phyloP scores from a whole-genome alignment of 2,113 vertebrate genomes.

The Eira barbara region DNA sequence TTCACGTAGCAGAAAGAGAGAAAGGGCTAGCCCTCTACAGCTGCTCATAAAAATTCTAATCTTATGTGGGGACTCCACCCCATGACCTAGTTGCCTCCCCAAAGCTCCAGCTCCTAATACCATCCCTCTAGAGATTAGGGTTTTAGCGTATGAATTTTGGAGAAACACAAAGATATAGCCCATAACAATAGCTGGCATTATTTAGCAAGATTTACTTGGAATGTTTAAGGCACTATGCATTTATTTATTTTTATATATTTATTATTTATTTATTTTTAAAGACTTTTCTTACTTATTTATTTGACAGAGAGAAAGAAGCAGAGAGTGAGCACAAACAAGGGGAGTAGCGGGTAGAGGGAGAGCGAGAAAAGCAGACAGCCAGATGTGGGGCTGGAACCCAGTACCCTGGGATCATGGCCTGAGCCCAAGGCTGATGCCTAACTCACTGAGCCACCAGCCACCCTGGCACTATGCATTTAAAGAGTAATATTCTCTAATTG shows the following conservation, averaged over 20 bases:
- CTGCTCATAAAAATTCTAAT: not conserved
- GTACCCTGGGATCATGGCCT: too few relatives aligned
- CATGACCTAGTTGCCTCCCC: not conserved
- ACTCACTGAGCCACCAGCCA: too few relatives aligned
- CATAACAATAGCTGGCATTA: not conserved
- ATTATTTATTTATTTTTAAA: not conserved
- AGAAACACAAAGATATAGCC: not conserved
- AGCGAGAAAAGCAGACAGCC: too few relatives aligned
- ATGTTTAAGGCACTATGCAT: not conserved
- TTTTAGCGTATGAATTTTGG: not conserved
- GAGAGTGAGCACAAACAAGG: too few relatives aligned
- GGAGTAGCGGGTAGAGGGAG: too few relatives aligned
- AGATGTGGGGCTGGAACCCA: too few relatives aligned
- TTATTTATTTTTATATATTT: not conserved
- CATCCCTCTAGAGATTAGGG: not conserved
- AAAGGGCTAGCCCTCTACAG: not conserved
- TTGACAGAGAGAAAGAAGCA: too few relatives aligned
- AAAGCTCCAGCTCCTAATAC: not conserved
- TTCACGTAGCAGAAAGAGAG: not conserved
- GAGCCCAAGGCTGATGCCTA: too few relatives aligned
- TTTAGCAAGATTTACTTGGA: not conserved
- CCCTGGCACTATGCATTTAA: not conserved
- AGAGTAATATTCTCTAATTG: not conserved
- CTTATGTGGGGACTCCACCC: not conserved
- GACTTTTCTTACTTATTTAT: too few relatives aligned